Percentiles rank a stretch among this genome's conserved stretches.
Conservation (phyloP, 2,113 vertebrate genomes). For the Sula dactylatra region DNA sequence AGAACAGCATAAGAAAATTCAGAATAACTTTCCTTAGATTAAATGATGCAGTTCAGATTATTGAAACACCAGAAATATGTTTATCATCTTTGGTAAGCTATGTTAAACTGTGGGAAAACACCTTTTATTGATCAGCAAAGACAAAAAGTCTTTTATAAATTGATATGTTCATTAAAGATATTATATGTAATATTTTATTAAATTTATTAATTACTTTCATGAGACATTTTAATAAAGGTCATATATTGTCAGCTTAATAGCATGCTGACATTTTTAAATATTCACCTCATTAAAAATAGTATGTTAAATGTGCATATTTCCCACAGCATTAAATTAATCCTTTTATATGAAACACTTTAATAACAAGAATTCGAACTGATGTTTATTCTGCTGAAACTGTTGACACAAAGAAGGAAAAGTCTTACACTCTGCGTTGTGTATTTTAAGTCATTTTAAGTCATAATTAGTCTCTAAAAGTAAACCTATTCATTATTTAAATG, state of each 20-base stretch:
- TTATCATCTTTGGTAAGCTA: not conserved
- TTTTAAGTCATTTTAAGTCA: not conserved
- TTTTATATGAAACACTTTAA: not conserved
- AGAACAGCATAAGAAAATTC: not conserved
- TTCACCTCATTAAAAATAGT: not conserved
- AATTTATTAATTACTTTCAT: not conserved
- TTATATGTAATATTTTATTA: not conserved
- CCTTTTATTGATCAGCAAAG: not conserved
- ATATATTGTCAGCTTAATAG: not conserved
- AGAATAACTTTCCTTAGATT: not conserved
- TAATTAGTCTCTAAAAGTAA: not conserved
- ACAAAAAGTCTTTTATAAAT: not conserved
- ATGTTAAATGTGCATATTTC: not conserved
- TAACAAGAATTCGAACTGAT: not conserved
- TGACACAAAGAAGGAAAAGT: not conserved
- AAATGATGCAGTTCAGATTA: not conserved
- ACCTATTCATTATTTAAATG: not conserved
- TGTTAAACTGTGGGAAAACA: not conserved
- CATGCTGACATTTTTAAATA: not conserved
- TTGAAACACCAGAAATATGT: not conserved
- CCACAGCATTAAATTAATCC: not conserved
- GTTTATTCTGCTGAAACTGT: not conserved
- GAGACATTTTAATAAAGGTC: not conserved
- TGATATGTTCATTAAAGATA: not conserved
- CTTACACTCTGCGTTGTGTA: not conserved